Conservation (phyloP, 1,140 invertebrate genomes). For the Sminthurinus signatus region DNA sequence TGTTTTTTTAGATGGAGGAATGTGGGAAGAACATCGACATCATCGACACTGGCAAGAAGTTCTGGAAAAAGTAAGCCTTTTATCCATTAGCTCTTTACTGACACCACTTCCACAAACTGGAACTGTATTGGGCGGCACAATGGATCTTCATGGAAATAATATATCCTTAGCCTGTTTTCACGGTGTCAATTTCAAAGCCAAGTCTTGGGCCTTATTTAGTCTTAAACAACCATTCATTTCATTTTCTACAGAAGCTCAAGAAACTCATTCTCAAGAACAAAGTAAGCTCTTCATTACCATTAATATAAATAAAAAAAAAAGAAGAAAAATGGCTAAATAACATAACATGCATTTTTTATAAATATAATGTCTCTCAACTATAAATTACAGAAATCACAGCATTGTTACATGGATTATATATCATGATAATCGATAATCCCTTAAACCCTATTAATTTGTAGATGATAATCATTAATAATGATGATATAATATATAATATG, state of each 20-base stretch:
- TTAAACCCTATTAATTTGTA: too few relatives aligned
- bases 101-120: slow-evolving; percentile 61
- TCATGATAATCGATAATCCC: too few relatives aligned
- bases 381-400: too few relatives aligned
- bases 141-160: slow-evolving; percentile 78
- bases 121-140: slow-evolving; percentile 86
- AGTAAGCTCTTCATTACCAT: slow-evolving; percentile 51
- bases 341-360: too few relatives aligned
- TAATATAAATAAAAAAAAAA: too few relatives aligned
- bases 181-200: slow-evolving; percentile 93
- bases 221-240: slow-evolving; percentile 89
- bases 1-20: slow-evolving; percentile 8
- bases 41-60: slow-evolving; percentile 57
- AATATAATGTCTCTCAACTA: too few relatives aligned
- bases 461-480: too few relatives aligned
- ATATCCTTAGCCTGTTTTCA: slow-evolving; percentile 95
- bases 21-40: slow-evolving; percentile 44
- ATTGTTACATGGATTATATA: too few relatives aligned
- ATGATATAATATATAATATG: too few relatives aligned
- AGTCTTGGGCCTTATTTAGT: slow-evolving; percentile 93
- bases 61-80: slow-evolving; percentile 49
- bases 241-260: slow-evolving; percentile 90
- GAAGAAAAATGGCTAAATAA: too few relatives aligned
- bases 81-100: slow-evolving; percentile 49
- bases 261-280: slow-evolving; percentile 59